phyloP scores from a whole-genome alignment of 2,888 invertebrate genomes.

The Lasioglossum morio region DNA sequence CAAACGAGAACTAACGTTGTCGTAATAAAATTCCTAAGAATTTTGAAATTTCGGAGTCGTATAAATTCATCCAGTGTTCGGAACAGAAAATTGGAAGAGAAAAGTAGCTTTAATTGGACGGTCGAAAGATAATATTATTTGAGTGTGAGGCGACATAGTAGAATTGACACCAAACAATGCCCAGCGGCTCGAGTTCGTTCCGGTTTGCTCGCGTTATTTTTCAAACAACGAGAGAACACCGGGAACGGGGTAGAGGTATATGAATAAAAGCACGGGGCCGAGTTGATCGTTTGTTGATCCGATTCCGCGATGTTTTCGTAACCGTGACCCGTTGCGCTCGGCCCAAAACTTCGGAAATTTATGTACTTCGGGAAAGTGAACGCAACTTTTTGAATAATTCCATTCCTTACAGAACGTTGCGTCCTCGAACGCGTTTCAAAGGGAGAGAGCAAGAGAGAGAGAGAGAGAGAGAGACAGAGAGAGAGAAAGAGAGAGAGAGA shows the following conservation, averaged over 20 bases:
- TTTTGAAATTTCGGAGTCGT: background rate
- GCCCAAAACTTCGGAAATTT: constrained; percentile 18
- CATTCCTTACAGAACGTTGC: constrained; percentile 9
- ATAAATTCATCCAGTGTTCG: background rate
- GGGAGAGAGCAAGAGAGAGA: background rate
- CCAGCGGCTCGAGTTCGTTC: background rate
- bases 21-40: background rate
- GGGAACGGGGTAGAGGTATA: background rate
- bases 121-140: background rate
- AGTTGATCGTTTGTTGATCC: constrained; percentile 28
- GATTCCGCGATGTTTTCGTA: constrained; percentile 36
- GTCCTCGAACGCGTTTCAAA: background rate
- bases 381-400: constrained; percentile 46
- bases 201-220: constrained; percentile 26
- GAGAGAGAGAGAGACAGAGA: too few relatives aligned
- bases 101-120: background rate
- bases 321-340: constrained; percentile 24
- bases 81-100: background rate
- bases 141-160: background rate
- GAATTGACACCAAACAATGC: background rate
- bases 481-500: background rate
- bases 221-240: background rate
- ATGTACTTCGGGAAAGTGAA: constrained; percentile 30
- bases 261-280: constrained; percentile 28
- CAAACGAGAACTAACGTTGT: background rate